Percentiles rank a stretch among this genome's conserved stretches.
These are phyloP conservation scores for Parnassius glacialis DNA, from an alignment of 2,888 invertebrate genomes.

Conservation along the genomic window DNA sequence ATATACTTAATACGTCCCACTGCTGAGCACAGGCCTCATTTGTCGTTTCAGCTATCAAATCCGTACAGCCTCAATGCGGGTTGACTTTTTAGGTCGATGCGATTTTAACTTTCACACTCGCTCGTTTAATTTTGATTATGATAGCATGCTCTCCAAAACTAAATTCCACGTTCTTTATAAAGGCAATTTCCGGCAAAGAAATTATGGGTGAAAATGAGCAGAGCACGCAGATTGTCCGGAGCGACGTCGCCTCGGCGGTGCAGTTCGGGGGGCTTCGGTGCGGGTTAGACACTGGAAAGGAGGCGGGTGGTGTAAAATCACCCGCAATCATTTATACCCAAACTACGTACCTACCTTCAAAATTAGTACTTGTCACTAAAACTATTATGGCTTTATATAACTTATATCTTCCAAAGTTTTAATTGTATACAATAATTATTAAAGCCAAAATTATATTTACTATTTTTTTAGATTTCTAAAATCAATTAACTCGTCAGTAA, in stretches of 20 bases:
- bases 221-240: constrained; percentile 80
- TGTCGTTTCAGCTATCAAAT: too few relatives aligned
- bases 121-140: constrained; percentile 46
- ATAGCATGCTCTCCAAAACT: constrained; percentile 53
- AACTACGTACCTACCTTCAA: constrained; percentile 77
- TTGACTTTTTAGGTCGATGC: too few relatives aligned
- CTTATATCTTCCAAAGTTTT: not conserved
- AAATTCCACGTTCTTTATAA: constrained; percentile 72
- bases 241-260: constrained; percentile 75
- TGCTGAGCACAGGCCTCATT: too few relatives aligned
- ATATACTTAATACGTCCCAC: too few relatives aligned
- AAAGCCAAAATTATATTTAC: too few relatives aligned
- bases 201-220: constrained; percentile 80
- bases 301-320: constrained; percentile 74
- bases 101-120: too few relatives aligned
- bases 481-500: too few relatives aligned
- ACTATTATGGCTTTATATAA: constrained; percentile 36
- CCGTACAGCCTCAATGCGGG: too few relatives aligned
- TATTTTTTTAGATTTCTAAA: too few relatives aligned
- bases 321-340: constrained; percentile 81
- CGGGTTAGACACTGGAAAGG: constrained; percentile 58
- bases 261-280: constrained; percentile 65
- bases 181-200: constrained; percentile 79
- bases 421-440: too few relatives aligned
- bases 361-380: constrained; percentile 76